Percentiles rank a stretch among this genome's conserved stretches.
These are phyloP conservation scores for Talpa occidentalis DNA, from an alignment of 2,113 vertebrate species.

Conservation along the genomic window DNA sequence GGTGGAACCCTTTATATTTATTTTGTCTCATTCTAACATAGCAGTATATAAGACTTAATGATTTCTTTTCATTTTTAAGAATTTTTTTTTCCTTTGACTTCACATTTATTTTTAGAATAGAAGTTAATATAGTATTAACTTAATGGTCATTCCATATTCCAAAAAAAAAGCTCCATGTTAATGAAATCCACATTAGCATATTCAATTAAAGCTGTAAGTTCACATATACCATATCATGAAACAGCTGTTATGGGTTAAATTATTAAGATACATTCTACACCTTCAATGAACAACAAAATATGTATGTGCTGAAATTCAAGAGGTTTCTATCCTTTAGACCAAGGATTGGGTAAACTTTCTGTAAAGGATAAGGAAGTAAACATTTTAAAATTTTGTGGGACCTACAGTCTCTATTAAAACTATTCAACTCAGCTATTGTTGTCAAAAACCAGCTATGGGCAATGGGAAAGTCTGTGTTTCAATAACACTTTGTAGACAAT, in stretches of 20 bases:
- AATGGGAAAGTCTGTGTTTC: neutral
- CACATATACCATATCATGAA: slow-evolving; percentile 40
- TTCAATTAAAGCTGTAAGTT: slow-evolving; percentile 63
- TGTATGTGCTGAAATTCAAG: slow-evolving; percentile 35
- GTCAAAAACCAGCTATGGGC: neutral
- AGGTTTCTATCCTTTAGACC: neutral
- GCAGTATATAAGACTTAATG: slow-evolving; percentile 34
- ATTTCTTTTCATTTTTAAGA: slow-evolving; percentile 68
- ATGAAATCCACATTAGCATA: slow-evolving; percentile 56
- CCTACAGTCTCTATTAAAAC: neutral
- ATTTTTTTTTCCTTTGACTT: slow-evolving; percentile 63
- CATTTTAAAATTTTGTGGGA: slow-evolving; percentile 11
- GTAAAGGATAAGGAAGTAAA: neutral
- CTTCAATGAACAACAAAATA: slow-evolving; percentile 14
- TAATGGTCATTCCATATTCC: neutral
- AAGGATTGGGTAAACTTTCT: neutral
- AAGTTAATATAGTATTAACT: slow-evolving; percentile 18
- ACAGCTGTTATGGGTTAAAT: slow-evolving; percentile 54
- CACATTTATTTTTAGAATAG: slow-evolving; percentile 71
- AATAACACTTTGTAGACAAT: neutral
- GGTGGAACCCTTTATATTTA: slow-evolving; percentile 85
- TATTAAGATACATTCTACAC: neutral
- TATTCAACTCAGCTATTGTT: neutral
- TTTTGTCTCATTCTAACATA: slow-evolving; percentile 62
- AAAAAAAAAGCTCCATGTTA: slow-evolving; percentile 37